Conservation (phyloP, 2,113 vertebrate genomes). For the Dascyllus trimaculatus region DNA sequence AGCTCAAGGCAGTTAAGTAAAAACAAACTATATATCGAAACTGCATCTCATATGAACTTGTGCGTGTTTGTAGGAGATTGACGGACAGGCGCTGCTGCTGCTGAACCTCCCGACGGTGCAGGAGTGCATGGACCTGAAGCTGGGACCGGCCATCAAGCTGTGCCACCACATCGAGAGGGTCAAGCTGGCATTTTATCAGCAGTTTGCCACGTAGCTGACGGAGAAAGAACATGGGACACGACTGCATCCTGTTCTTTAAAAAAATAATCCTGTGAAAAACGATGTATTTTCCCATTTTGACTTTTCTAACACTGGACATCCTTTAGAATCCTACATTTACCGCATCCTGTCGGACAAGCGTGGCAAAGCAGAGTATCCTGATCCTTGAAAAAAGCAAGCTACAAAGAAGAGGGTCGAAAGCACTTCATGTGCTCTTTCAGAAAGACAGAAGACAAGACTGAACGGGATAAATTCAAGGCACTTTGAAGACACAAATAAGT, state of each 20-base stretch:
- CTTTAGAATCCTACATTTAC: slow-evolving; percentile 43
- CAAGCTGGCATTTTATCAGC: slow-evolving; percentile 98
- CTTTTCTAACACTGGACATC: slow-evolving; percentile 63
- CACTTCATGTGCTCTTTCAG: slow-evolving; percentile 3
- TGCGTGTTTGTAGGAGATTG: slow-evolving; percentile 91
- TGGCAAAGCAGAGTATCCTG: slow-evolving; percentile 10
- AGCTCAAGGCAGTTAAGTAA: not conserved
- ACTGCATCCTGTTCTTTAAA: slow-evolving; percentile 34
- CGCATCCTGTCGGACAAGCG: not conserved
- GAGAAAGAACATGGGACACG: slow-evolving; percentile 61
- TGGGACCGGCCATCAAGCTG: slow-evolving; percentile 97
- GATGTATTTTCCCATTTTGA: slow-evolving; percentile 35
- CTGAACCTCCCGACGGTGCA: slow-evolving; percentile 97
- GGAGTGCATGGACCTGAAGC: slow-evolving; percentile 99
- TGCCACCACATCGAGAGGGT: slow-evolving; percentile 98
- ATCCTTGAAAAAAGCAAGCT: not conserved
- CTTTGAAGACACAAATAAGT: slow-evolving; percentile 7
- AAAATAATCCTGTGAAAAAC: slow-evolving; percentile 53
- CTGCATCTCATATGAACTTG: not conserved
- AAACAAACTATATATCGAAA: slow-evolving; percentile 6
- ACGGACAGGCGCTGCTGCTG: slow-evolving; percentile 96
- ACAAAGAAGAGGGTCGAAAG: slow-evolving; percentile 16
- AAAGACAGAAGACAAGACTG: not conserved
- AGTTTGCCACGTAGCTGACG: slow-evolving; percentile 91
- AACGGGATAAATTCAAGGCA: slow-evolving; percentile 13